Conservation (phyloP, 2,888 invertebrate genomes). For the Synergus umbraculus region DNA sequence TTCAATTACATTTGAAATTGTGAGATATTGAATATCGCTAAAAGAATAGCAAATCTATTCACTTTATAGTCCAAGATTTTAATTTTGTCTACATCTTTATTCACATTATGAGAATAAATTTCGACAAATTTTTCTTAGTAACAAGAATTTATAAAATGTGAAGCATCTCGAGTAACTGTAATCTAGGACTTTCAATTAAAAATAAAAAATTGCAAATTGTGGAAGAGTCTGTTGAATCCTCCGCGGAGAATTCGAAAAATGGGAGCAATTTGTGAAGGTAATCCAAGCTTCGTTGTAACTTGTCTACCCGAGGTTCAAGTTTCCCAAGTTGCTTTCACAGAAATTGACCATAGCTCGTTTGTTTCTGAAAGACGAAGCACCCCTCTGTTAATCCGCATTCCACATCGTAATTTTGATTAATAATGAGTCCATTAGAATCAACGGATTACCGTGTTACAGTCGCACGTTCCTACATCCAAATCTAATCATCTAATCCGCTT, state of each 20-base stretch:
- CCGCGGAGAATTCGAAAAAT: not conserved
- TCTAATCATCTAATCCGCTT: slow-evolving; percentile 17
- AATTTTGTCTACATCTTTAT: not conserved
- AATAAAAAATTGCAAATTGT: not conserved
- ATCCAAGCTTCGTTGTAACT: slow-evolving; percentile 18
- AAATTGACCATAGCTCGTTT: slow-evolving; percentile 6
- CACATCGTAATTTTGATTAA: slow-evolving; percentile 6
- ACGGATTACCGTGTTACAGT: slow-evolving; percentile 22
- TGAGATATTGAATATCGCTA: not conserved
- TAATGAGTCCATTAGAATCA: slow-evolving; percentile 13
- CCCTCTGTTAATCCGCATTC: not conserved
- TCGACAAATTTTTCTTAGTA: not conserved
- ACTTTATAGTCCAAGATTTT: not conserved
- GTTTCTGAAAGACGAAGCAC: slow-evolving; percentile 18
- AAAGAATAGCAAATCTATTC: not conserved
- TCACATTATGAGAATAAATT: too few species aligned
- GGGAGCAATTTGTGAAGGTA: slow-evolving; percentile 23
- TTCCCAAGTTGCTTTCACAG: slow-evolving; percentile 10
- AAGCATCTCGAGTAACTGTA: not conserved
- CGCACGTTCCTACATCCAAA: not conserved
- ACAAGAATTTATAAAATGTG: not conserved
- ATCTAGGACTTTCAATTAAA: slow-evolving; percentile 24
- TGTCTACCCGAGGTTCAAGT: not conserved
- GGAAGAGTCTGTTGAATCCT: not conserved
- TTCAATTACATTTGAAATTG: not conserved